A percentile compares a stretch with the other conserved stretches of the same genome.
These are phyloP conservation scores for Oreochromis grahami DNA, from an alignment of 2,797 vertebrate species.

Conservation along the genomic window DNA sequence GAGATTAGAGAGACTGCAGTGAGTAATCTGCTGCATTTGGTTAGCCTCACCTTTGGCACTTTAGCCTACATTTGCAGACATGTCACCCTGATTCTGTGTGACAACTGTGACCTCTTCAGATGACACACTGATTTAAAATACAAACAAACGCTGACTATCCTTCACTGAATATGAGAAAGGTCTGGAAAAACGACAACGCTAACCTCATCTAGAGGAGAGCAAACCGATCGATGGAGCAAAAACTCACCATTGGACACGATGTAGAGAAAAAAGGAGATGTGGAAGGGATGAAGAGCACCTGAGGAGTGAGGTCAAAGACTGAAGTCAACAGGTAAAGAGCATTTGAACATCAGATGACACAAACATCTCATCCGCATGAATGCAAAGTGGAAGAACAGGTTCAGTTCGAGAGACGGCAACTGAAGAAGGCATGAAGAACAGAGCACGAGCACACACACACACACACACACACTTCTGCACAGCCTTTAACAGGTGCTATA, in stretches of 20 bases:
- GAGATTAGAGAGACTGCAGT: conserved; percentile 39
- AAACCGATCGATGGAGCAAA: not conserved
- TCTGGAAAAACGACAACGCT: not conserved
- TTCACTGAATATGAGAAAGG: not conserved
- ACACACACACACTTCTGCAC: not conserved
- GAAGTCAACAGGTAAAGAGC: not conserved
- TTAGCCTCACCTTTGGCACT: conserved; percentile 42
- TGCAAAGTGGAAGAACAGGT: conserved; percentile 66
- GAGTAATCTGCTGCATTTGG: conserved; percentile 43
- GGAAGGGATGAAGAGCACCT: conserved; percentile 2
- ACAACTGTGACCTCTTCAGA: not conserved
- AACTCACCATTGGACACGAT: conserved; percentile 38
- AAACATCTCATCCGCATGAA: not conserved
- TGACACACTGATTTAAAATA: not conserved
- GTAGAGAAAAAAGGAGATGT: not conserved
- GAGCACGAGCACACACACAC: not conserved
- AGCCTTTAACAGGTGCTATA: not conserved
- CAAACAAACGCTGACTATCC: not conserved
- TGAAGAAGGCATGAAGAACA: not conserved
- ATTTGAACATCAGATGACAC: conserved; percentile 51
- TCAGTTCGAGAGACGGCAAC: not conserved
- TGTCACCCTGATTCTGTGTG: not conserved
- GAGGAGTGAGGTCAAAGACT: not conserved
- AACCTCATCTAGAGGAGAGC: not conserved
- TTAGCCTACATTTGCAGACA: conserved; percentile 29